phyloP scores from a whole-genome alignment of 1,140 invertebrate species.

The Steinernema khuongi region DNA sequence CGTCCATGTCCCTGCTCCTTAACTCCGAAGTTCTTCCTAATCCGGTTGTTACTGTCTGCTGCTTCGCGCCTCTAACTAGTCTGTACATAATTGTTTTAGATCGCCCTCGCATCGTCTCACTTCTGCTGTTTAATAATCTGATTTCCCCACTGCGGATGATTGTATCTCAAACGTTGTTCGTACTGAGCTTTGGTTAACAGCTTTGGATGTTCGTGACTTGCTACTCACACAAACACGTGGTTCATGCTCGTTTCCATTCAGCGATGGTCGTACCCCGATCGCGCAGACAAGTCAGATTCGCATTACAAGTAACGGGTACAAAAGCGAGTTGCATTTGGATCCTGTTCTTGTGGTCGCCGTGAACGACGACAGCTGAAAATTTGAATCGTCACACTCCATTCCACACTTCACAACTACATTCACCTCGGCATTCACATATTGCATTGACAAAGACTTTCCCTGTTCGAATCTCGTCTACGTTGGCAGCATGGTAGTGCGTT shows the following conservation, averaged over 20 bases:
- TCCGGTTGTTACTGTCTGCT: too few species aligned
- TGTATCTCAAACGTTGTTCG: background rate
- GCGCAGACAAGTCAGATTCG: background rate
- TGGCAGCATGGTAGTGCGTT: background rate
- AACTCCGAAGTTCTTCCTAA: too few species aligned
- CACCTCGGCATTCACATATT: background rate
- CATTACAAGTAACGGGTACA: background rate
- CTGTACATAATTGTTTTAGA: constrained; percentile 13
- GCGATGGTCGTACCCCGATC: background rate
- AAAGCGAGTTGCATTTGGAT: constrained; percentile 8
- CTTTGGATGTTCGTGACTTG: background rate
- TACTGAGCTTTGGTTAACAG: constrained; percentile 4
- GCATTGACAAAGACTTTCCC: background rate
- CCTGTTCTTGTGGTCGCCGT: background rate
- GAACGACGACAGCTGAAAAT: background rate
- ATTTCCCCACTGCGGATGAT: background rate
- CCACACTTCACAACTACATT: background rate
- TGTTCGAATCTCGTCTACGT: background rate
- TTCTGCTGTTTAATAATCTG: background rate
- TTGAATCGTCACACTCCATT: background rate
- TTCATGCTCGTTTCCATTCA: background rate
- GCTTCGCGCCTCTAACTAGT: too few species aligned
- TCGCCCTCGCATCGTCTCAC: background rate
- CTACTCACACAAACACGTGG: background rate
- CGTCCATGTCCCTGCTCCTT: background rate